Conservation (phyloP, 2,888 invertebrate species). For the Drosophila melanocephala region DNA sequence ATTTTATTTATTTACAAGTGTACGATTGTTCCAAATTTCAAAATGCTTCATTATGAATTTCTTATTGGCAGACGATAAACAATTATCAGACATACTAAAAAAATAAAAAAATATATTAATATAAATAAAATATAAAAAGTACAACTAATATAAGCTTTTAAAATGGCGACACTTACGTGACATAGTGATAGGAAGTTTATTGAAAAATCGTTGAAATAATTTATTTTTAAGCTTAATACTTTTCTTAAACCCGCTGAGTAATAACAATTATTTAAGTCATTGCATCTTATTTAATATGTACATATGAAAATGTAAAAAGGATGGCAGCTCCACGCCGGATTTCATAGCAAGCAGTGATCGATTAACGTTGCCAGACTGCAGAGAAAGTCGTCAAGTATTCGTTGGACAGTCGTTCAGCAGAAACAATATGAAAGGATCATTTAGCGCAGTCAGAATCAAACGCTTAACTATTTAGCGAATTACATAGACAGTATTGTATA, state of each 20-base stretch:
- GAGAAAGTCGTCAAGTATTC: neutral
- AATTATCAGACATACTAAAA: constrained; percentile 70
- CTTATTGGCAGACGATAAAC: constrained; percentile 73
- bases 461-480: neutral
- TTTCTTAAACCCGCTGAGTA: neutral
- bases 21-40: neutral
- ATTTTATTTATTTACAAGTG: neutral
- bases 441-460: neutral
- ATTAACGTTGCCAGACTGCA: neutral
- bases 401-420: neutral
- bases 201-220: neutral
- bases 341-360: neutral
- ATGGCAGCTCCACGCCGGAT: neutral
- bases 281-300: neutral
- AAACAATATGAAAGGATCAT: neutral
- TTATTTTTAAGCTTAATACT: neutral
- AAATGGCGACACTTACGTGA: neutral
- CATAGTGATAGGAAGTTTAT: neutral
- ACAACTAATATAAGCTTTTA: neutral
- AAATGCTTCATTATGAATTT: constrained; percentile 47
- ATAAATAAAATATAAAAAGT: neutral
- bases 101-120: neutral
- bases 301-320: neutral
- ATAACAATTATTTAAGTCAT: neutral
- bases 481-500: neutral